Conservation (phyloP, 1,140 invertebrate species). For the Drosophila subpulchrella region DNA sequence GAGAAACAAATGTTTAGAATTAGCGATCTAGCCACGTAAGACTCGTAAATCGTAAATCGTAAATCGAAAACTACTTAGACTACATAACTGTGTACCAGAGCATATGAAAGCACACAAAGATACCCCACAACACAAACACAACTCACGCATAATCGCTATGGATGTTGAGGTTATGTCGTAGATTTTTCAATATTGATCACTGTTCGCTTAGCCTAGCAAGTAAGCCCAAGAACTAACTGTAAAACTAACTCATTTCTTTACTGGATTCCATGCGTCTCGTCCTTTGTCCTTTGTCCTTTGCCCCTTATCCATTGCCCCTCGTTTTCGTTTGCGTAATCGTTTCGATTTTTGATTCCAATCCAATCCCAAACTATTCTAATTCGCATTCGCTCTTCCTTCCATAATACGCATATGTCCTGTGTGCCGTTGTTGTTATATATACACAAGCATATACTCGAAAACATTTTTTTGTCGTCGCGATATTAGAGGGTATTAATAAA, state of each 20-base stretch:
- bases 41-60: conserved; percentile 41
- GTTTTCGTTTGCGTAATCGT: conserved; percentile 2
- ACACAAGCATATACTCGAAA: conserved; percentile 35
- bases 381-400: conserved; percentile 9
- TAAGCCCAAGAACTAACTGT: conserved; percentile 47
- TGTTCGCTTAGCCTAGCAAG: conserved; percentile 62
- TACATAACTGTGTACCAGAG: conserved; percentile 36
- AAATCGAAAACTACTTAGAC: conserved; percentile 43
- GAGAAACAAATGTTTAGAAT: conserved; percentile 47
- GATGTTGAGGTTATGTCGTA: conserved; percentile 74
- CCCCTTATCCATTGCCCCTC: background rate
- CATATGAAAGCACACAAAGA: conserved; percentile 21
- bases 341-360: conserved; percentile 13
- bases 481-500: conserved; percentile 48
- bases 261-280: conserved; percentile 32
- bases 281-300: background rate
- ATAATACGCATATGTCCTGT: conserved; percentile 16
- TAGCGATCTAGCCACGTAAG: conserved; percentile 38
- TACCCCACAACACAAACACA: conserved; percentile 3
- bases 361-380: background rate
- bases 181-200: conserved; percentile 74
- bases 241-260: conserved; percentile 35
- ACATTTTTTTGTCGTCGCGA: conserved; percentile 42
- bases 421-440: conserved; percentile 40
- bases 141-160: conserved; percentile 53